Evolutionary conservation across 2,888 invertebrate genomes (phyloP).

Genomic region (Acleris cristana): DNA sequence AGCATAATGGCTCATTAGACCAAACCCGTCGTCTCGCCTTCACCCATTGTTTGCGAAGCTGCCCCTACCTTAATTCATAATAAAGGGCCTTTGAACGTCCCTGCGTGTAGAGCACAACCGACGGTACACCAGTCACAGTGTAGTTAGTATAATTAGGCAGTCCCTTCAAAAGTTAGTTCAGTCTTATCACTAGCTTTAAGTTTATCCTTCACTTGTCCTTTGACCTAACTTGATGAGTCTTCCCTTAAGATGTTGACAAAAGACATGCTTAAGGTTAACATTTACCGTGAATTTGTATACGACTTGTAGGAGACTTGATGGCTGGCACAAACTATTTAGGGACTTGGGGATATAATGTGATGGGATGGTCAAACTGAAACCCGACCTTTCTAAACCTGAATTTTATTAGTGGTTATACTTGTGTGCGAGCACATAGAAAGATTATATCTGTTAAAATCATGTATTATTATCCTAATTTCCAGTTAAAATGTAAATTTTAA

Average conservation of each 20-base stretch:
- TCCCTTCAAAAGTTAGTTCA: slow-evolving; percentile 22
- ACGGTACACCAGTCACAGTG: slow-evolving; percentile 24
- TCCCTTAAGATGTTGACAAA: too few relatives aligned
- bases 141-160: slow-evolving; percentile 24
- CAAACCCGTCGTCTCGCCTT: slow-evolving; percentile 64
- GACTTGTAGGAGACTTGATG: too few relatives aligned
- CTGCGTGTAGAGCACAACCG: slow-evolving; percentile 31
- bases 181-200: slow-evolving; percentile 7
- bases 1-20: slow-evolving; percentile 78
- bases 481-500: background rate
- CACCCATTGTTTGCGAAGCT: slow-evolving; percentile 73
- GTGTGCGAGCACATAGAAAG: too few relatives aligned
- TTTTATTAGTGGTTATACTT: too few relatives aligned
- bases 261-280: too few relatives aligned
- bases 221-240: background rate
- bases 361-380: too few relatives aligned
- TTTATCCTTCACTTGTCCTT: background rate
- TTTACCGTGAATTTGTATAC: too few relatives aligned
- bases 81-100: slow-evolving; percentile 66
- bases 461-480: too few relatives aligned
- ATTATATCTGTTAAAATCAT: too few relatives aligned
- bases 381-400: too few relatives aligned
- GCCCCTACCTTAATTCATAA: slow-evolving; percentile 66
- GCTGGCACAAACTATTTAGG: too few relatives aligned
- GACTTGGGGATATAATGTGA: too few relatives aligned